phyloP scores from a whole-genome alignment of 2,797 vertebrate species.

The Lophotriccus pileatus region DNA sequence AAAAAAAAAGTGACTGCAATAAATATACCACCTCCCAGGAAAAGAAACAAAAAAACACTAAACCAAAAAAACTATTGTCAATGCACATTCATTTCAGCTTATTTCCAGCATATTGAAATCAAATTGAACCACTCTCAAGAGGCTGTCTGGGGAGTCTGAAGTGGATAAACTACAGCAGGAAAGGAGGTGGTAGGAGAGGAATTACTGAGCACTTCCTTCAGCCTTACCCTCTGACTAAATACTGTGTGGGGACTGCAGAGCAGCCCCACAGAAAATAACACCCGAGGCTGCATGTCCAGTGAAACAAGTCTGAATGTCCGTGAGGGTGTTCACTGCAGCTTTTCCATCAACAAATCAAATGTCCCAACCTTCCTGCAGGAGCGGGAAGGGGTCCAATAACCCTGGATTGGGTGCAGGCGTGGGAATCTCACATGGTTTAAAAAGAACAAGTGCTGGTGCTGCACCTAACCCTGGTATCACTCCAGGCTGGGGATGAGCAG shows the following conservation, averaged over 20 bases:
- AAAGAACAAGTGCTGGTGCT: background rate
- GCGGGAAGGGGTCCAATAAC: fast-evolving
- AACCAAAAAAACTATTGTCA: background rate
- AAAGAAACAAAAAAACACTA: background rate
- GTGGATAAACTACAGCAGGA: background rate
- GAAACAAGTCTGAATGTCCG: fast-evolving
- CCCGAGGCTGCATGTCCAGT: fast-evolving
- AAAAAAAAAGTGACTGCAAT: background rate
- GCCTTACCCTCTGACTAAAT: background rate
- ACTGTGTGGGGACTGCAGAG: background rate
- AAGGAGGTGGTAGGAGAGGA: background rate
- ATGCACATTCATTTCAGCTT: background rate
- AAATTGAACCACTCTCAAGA: background rate
- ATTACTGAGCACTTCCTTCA: background rate
- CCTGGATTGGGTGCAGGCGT: fast-evolving
- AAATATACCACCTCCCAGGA: background rate
- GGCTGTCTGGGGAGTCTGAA: background rate
- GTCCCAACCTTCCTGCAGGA: background rate
- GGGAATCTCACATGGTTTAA: too few relatives aligned
- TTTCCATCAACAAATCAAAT: fast-evolving
- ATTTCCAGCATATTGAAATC: background rate
- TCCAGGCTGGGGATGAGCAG: background rate
- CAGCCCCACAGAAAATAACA: background rate
- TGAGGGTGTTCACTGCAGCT: background rate
- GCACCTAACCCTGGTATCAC: fast-evolving